Percentiles rank a stretch among this genome's conserved stretches.
Conservation (phyloP, 2,888 invertebrate species). For the Volucella zonaria region DNA sequence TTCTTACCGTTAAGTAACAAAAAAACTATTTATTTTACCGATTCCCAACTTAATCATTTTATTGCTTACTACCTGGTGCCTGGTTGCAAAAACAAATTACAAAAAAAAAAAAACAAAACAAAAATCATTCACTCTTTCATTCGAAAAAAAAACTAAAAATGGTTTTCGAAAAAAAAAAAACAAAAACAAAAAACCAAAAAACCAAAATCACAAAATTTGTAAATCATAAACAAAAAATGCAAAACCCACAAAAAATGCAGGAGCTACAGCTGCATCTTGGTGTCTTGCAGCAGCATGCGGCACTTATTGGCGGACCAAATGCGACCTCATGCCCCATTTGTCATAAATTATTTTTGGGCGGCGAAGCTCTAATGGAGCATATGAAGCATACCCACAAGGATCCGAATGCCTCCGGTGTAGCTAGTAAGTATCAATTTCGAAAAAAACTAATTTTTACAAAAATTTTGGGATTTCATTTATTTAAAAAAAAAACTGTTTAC, state of each 20-base stretch:
- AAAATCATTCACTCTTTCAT: conserved; percentile 35
- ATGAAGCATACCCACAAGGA: conserved; percentile 98
- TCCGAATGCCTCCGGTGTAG: conserved; percentile 83
- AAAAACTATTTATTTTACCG: conserved; percentile 39
- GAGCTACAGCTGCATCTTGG: conserved; percentile 96
- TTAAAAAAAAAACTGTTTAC: too few relatives aligned
- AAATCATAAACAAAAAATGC: conserved; percentile 54
- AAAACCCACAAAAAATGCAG: conserved; percentile 82
- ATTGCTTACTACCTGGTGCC: conserved; percentile 67
- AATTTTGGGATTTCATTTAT: too few relatives aligned
- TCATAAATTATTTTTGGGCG: conserved; percentile 96
- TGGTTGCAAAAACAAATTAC: conserved; percentile 40
- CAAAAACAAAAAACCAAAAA: conserved; percentile 6
- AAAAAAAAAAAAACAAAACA: conserved; percentile 26
- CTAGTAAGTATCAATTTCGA: conserved; percentile 75
- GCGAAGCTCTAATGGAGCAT: conserved; percentile 96
- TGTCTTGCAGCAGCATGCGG: conserved; percentile 97
- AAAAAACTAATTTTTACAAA: neutral
- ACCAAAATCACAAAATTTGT: conserved; percentile 3
- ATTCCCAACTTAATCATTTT: conserved; percentile 57
- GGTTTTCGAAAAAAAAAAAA: conserved; percentile 17
- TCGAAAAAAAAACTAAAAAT: conserved; percentile 29
- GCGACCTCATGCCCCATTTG: conserved; percentile 96
- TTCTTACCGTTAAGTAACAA: conserved; percentile 12
- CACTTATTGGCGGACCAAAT: conserved; percentile 94